These are phyloP conservation scores for Plotosus lineatus DNA, from an alignment of 2,113 vertebrate genomes.

Conservation along the genomic window DNA sequence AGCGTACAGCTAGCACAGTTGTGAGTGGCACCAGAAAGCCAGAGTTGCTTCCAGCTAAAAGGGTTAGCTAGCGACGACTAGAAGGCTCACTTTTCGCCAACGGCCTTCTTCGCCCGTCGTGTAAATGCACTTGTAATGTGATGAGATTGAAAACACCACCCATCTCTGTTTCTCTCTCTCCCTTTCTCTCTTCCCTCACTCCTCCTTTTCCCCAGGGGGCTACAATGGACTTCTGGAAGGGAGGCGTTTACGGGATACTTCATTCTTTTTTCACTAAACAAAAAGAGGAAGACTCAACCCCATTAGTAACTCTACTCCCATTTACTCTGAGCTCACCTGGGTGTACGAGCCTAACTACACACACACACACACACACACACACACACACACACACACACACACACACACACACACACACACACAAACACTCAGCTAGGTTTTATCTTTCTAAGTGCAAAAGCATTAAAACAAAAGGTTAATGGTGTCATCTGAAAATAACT, in stretches of 20 bases:
- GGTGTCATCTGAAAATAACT: conserved; percentile 54
- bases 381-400: conserved; percentile 41
- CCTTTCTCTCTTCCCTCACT: conserved; percentile 47
- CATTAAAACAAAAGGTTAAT: conserved; percentile 56
- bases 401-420: conserved; percentile 25
- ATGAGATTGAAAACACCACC: conserved; percentile 62
- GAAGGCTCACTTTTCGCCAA: conserved; percentile 68
- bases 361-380: conserved; percentile 32
- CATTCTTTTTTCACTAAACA: conserved; percentile 36
- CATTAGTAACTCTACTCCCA: conserved; percentile 58
- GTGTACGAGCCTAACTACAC: conserved; percentile 25
- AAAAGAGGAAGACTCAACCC: conserved; percentile 53
- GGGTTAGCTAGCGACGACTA: conserved; percentile 61
- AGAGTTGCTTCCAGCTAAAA: conserved; percentile 70
- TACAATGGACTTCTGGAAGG: conserved; percentile 54
- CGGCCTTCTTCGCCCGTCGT: conserved; percentile 56
- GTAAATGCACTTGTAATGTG: conserved; percentile 67
- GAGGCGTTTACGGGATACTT: conserved; percentile 54
- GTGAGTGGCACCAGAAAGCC: conserved; percentile 61
- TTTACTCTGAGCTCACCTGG: conserved; percentile 48
- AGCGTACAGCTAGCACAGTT: conserved; percentile 60
- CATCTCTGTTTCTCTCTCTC: conserved; percentile 42
- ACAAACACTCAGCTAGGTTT: conserved; percentile 49
- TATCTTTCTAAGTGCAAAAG: conserved; percentile 55
- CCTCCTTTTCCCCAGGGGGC: conserved; percentile 46